Percentiles rank a stretch among this genome's conserved stretches.
Conservation (phyloP, 1,140 invertebrate genomes). For the Drosophila pseudoobscura region DNA sequence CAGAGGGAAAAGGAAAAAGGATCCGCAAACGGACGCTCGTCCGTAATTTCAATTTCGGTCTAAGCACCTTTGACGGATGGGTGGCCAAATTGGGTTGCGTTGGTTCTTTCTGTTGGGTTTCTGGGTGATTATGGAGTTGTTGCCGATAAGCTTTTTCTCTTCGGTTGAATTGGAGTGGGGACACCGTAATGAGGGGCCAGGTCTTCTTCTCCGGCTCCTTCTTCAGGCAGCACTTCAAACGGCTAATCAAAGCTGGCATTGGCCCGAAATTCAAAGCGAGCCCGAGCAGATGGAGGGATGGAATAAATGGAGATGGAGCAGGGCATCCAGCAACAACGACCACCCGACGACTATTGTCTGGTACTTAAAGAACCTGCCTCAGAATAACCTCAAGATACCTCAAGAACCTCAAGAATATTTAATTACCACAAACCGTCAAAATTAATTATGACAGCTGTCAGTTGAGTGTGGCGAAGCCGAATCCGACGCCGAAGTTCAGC, state of each 20-base stretch:
- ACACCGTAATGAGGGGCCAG: slow-evolving; percentile 51
- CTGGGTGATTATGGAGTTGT: slow-evolving; percentile 65
- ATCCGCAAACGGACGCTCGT: slow-evolving; percentile 51
- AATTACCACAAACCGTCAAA: slow-evolving; percentile 74
- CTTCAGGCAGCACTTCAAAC: slow-evolving; percentile 47
- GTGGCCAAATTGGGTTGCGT: neutral
- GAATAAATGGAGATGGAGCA: neutral
- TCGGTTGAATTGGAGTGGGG: no score
- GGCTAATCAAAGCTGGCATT: slow-evolving; percentile 74
- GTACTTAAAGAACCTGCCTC: slow-evolving; percentile 66
- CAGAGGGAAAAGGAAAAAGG: slow-evolving; percentile 27
- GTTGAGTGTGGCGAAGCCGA: slow-evolving; percentile 65
- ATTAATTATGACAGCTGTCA: slow-evolving; percentile 80
- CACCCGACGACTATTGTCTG: slow-evolving; percentile 42
- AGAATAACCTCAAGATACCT: no score
- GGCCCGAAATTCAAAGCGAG: slow-evolving; percentile 66
- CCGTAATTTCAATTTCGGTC: slow-evolving; percentile 71
- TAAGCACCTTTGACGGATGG: slow-evolving; percentile 63
- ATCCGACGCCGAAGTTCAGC: slow-evolving; percentile 13
- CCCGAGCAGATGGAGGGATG: neutral
- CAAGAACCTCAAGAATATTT: slow-evolving; percentile 73
- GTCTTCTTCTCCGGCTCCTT: slow-evolving; percentile 6
- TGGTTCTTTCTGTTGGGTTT: slow-evolving; percentile 8
- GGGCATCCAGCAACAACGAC: slow-evolving; percentile 1
- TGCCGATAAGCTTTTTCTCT: slow-evolving; percentile 36